Evolutionary conservation across 2,888 invertebrate species (phyloP).

Genomic region (Eristalis pertinax): DNA sequence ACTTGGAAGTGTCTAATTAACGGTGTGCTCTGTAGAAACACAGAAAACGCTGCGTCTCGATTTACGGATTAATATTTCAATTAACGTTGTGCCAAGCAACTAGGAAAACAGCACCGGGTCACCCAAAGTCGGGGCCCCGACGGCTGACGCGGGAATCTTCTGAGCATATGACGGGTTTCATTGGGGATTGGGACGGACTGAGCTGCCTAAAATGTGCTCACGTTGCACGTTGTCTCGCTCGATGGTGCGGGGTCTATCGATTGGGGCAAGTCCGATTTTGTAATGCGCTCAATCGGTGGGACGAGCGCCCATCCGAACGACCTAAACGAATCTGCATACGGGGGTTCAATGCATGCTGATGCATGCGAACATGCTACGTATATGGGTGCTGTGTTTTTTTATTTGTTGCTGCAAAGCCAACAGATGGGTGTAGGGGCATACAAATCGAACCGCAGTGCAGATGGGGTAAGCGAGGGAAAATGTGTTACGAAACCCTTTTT

Average conservation of each 20-base stretch:
- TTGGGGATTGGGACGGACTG: not conserved
- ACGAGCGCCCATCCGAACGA: constrained; percentile 5
- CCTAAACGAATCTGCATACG: not conserved
- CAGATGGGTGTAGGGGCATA: not conserved
- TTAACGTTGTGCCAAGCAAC: constrained; percentile 32
- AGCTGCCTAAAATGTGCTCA: not conserved
- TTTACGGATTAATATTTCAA: constrained; percentile 55
- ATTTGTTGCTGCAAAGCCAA: not conserved
- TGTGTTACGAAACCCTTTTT: constrained; percentile 29
- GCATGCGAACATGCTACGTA: not conserved
- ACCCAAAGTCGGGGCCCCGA: not conserved
- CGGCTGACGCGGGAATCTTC: not conserved
- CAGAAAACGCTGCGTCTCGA: constrained; percentile 16
- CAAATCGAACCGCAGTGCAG: not conserved
- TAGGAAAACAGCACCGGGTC: constrained; percentile 1
- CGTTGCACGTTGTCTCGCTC: not conserved
- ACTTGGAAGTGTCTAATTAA: constrained; percentile 44
- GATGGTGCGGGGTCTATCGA: constrained; percentile 5
- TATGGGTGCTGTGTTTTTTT: constrained; percentile 9
- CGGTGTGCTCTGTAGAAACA: not conserved
- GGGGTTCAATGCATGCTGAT: constrained; percentile 34
- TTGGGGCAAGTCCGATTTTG: not conserved
- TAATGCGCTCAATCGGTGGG: constrained; percentile 35
- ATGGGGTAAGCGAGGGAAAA: not conserved
- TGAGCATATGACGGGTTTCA: constrained; percentile 34